Evolutionary conservation across 2,113 vertebrate species (phyloP), one percentile per base, ranked within the genome.

Genomic region (Manacus vitellinus): DNA sequence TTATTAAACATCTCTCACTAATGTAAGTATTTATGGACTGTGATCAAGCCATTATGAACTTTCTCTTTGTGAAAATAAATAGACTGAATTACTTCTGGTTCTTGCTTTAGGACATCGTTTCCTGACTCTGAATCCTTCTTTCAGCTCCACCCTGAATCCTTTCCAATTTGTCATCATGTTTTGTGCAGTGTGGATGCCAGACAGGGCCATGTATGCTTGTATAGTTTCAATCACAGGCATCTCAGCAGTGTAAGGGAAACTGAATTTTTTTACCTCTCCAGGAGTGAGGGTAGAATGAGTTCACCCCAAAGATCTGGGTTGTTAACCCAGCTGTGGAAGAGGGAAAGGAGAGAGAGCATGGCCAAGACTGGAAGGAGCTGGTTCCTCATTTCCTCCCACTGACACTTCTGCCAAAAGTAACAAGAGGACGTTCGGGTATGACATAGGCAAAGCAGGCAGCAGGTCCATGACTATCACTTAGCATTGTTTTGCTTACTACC

Each of bases 371-470:
- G 25, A 43, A 73, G n/a, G 46, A 84, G 31, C 46, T 67, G 59
- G 25, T 74, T 93, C n/a, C 3, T 0, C n/a, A 6, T 59, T 59
- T 61, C 19, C 51, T 62, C 52, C 65, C 43, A 22, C 15, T 3
- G 0, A 61, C 25, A 4, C 37, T 62, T 77, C 28, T 88, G 68
- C 49, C 37, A 58, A 46, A 39, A 59, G 43, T 14, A 47, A 33
- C 19, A 74, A 76, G 46, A 74, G 52, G 47, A 63, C 55, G 33
- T 46, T 70, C 0, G 0, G 25, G 79, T 63, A 27, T 0, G 0
- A 23, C 21, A 8, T 0, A 66, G 46, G 63, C 83, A 88, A 71
- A 91, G 51, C 39, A 91, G 79, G 75, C 74, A 73, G 74, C 51
- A 41, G 66, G 14, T 44, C 43, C 2, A 0, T 81, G 55, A 15